Evolutionary conservation across 1,140 invertebrate species (phyloP), one percentile per base, ranked within the genome.

Genomic region (Camponotus vicinus): DNA sequence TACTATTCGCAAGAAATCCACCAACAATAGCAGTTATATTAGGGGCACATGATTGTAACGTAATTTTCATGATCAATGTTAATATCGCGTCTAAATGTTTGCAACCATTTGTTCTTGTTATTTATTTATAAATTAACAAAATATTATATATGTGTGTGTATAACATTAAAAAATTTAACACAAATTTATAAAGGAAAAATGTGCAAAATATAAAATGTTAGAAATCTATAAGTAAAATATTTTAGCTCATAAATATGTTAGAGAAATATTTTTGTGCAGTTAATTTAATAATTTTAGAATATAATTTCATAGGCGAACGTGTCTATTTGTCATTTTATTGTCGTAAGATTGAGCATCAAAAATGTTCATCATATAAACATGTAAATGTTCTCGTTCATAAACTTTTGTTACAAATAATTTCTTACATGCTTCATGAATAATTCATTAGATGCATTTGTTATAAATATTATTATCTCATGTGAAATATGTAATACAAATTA

Each of bases 361-460:
- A 0, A 45, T 45, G 34, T 84, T 86, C 49, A 71, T 86, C 49
- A 57, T 7, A 49, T 49, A 71, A 88, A 63, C 55, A 69, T 52
- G 13, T 32, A 27, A 52, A 79, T 71, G 7, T 27, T 8, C 2
- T 5, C 27, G 13, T 42, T 42, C 32, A 27, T 63, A 77, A 61
- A 42, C 37, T 2, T 32, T 1, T 40, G 15, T 75, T 75, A 61
- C 8, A 8, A 45, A 64, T 40, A 21, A 3, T 55, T 67, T 8
- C 7, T 9, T 64, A 40, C 67, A 42, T 6, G 42, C 2, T 9
- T 42, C 9, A 11, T 1, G 9, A 42, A 42, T 42, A 8, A 42
- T 8, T 42, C 21, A 49, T 85, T 73, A 37, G 21, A 59, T n/a
- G 27, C 59, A 59, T 59, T 57, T 18, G n/a, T 61, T 34, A 69